Base-by-base conservation (phyloP, 2,888 invertebrate species). In the Epirrita christyi region DNA sequence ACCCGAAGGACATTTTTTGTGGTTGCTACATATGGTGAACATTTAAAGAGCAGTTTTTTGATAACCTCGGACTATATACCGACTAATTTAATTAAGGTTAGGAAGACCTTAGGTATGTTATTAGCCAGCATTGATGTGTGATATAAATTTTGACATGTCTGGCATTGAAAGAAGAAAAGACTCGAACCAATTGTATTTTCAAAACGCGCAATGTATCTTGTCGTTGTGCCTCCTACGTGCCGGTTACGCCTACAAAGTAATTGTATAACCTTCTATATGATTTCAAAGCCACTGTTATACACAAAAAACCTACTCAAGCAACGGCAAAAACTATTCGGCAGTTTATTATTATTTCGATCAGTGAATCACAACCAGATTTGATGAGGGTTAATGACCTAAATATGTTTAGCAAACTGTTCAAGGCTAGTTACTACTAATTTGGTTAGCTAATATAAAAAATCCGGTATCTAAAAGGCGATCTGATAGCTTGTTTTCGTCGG, bases 341-440 rank as follows among this genome's bases (percentile, higher is more conserved):
- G 83, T 87, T 85, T 88, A 89, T 87, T 88, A 88, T 89, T 87
- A 90, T 88, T 89, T 83, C 86, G 87, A 83, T 86, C 86, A 84
- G 87, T 92, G 92, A 92, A 90, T 92, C 92, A 91, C 87, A 86
- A 87, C 85, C 85, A 88, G 88, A 91, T 88, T 91, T 85, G 87
- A 85, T 78, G 76, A 86, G 89, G 92, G 92, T 92, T 86, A 91
- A 89, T 88, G 89, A 91, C 92, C 92, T 78, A 88, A 89, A 90
- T 90, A 83, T 87, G 86, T 86, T 88, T 85, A 83, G 86, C 84
- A 78, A 84, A 87, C 79, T 86, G 79, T 85, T 88, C 92, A 92
- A 92, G 92, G 92, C 88, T 89, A 88, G 67, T 68, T 49, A 53
- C 71, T 67, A 85, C 82, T 84, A 83, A 88, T 86, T 88, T 79